Evolutionary conservation across 92 coral and sea anemone species (phyloP).

Genomic region (Phymanthus crucifer): DNA sequence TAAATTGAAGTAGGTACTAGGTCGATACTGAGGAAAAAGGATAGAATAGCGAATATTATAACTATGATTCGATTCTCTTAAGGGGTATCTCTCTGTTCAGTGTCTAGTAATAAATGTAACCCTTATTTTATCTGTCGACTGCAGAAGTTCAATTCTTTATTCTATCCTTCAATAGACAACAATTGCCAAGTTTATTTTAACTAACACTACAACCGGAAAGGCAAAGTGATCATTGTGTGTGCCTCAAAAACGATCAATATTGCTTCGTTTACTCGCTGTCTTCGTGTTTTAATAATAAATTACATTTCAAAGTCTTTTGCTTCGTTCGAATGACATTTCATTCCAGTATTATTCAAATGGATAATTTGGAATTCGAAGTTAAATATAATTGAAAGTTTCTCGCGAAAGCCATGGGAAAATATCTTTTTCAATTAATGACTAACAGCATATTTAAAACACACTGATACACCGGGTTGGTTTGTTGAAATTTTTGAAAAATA

Average conservation of each 20-base stretch:
- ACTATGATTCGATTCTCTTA: not conserved
- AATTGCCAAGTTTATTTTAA: conserved; percentile 26
- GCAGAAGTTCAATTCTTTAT: not conserved
- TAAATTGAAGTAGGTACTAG: conserved; percentile 21
- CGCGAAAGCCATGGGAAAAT: not conserved
- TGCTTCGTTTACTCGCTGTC: conserved; percentile 12
- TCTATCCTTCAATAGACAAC: conserved; percentile 11
- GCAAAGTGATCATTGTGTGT: conserved; percentile 12
- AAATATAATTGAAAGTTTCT: not conserved
- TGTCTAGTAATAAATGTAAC: not conserved
- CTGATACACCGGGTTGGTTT: not conserved
- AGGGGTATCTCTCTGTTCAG: conserved; percentile 6
- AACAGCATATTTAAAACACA: conserved; percentile 2
- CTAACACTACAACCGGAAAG: conserved; percentile 31
- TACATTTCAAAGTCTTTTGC: conserved; percentile 12
- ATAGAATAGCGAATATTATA: conserved; percentile 20
- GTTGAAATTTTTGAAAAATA: not conserved
- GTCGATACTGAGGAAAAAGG: conserved; percentile 25
- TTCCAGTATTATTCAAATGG: not conserved
- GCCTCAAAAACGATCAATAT: conserved; percentile 17
- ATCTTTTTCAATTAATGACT: conserved; percentile 18
- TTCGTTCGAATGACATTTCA: conserved; percentile 12
- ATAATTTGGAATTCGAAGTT: not conserved
- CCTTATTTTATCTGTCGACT: not conserved
- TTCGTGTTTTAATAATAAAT: conserved; percentile 22